A percentile compares a stretch with the other conserved stretches of the same genome.
Conservation (phyloP, 2,113 vertebrate species). For the Lampris megalopsis region DNA sequence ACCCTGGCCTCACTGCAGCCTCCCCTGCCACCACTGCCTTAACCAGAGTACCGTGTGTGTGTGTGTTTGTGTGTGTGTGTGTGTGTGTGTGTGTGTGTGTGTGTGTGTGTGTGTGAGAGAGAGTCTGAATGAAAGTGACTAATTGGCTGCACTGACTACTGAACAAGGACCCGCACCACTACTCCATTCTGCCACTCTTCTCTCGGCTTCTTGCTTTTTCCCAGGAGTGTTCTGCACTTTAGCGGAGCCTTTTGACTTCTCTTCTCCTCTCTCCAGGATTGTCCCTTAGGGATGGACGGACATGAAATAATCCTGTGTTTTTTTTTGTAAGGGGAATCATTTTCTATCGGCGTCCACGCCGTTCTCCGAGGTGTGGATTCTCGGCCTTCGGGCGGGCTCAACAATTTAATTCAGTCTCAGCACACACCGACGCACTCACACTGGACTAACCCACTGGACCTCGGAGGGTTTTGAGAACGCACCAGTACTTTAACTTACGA, state of each 20-base stretch:
- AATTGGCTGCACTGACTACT: slow-evolving; percentile 79
- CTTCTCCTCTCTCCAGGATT: slow-evolving; percentile 27
- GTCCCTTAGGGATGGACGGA: not conserved
- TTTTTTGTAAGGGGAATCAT: slow-evolving; percentile 1
- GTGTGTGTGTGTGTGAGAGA: not conserved
- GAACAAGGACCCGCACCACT: slow-evolving; percentile 74
- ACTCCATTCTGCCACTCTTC: slow-evolving; percentile 39
- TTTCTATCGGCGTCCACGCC: slow-evolving; percentile 29
- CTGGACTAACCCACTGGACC: slow-evolving; percentile 36
- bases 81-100: slow-evolving; percentile 17
- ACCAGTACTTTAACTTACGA: not conserved
- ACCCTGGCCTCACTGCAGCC: slow-evolving; percentile 76
- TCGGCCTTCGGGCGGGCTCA: slow-evolving; percentile 18
- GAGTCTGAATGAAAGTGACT: slow-evolving; percentile 72
- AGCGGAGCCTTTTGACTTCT: slow-evolving; percentile 32
- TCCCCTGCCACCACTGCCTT: slow-evolving; percentile 94
- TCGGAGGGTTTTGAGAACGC: slow-evolving; percentile 24
- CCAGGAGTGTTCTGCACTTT: slow-evolving; percentile 47
- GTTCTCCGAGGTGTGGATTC: slow-evolving; percentile 25
- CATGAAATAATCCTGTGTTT: slow-evolving; percentile 1
- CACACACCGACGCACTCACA: slow-evolving; percentile 13
- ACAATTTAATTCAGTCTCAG: slow-evolving; percentile 12
- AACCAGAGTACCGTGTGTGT: slow-evolving; percentile 83
- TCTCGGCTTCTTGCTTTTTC: slow-evolving; percentile 43
- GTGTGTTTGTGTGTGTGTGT: slow-evolving; percentile 32